These are phyloP conservation scores for Ceyx cyanopectus DNA, from an alignment of 2,113 vertebrate species.

Conservation along the genomic window DNA sequence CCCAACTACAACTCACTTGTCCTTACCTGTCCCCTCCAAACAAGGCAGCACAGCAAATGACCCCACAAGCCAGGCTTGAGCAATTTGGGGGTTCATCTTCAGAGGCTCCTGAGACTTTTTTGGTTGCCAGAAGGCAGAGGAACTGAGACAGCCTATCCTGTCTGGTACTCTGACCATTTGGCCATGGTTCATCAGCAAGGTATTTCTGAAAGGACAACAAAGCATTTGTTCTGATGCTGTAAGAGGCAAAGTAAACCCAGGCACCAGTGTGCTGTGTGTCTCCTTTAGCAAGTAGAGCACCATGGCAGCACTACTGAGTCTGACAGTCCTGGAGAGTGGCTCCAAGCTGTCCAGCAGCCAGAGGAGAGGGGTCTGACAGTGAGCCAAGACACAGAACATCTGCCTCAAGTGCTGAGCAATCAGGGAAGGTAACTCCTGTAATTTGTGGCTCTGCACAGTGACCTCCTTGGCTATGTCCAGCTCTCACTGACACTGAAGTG, in stretches of 20 bases:
- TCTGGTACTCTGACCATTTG: neutral
- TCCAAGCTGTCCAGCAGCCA: neutral
- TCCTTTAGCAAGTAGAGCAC: neutral
- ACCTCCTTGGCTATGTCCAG: neutral
- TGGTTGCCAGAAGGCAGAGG: neutral
- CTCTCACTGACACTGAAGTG: neutral
- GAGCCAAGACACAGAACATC: neutral
- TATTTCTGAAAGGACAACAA: neutral
- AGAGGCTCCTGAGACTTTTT: neutral
- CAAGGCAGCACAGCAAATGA: neutral
- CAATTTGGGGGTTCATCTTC: neutral
- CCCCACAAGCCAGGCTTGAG: neutral
- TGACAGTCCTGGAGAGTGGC: neutral
- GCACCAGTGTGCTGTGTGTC: neutral
- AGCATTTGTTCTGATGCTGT: neutral
- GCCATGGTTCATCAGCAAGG: neutral
- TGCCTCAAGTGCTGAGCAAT: neutral
- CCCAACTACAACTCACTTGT: neutral
- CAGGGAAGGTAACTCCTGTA: neutral
- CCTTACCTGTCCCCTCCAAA: neutral
- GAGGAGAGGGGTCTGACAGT: neutral
- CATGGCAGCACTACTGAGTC: neutral
- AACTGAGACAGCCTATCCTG: neutral
- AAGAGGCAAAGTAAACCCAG: neutral
- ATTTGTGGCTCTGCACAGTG: neutral